Evolutionary conservation across 2,113 vertebrate species (phyloP).

Genomic region (Pteronura brasiliensis): DNA sequence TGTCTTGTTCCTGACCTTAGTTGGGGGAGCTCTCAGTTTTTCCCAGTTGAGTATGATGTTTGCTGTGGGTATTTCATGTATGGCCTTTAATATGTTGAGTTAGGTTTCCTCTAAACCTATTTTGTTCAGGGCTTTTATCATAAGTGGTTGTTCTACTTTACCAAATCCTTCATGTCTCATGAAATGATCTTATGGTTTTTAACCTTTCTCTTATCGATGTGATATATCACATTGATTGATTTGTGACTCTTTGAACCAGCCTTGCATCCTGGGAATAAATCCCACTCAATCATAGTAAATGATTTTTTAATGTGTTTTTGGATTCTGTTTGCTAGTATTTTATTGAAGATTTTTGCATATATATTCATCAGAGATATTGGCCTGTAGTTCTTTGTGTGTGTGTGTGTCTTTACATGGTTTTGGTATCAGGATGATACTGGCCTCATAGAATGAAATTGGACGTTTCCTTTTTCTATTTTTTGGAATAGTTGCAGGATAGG

Average conservation of each 20-base stretch:
- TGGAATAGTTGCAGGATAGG: background rate
- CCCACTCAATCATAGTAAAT: background rate
- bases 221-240: background rate
- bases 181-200: background rate
- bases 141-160: background rate
- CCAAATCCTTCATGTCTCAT: background rate
- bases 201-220: background rate
- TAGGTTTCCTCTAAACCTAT: background rate
- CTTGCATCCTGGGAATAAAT: background rate
- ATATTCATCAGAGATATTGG: background rate
- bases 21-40: background rate
- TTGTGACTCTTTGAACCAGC: background rate
- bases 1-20: background rate
- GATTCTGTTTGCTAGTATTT: background rate
- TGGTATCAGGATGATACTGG: background rate
- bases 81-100: background rate
- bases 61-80: background rate
- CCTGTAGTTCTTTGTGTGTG: background rate
- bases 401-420: background rate
- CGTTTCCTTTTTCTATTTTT: background rate
- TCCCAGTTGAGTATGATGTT: background rate
- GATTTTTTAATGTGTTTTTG: background rate
- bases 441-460: background rate
- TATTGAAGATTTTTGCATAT: background rate
- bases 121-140: background rate